Evolutionary conservation across 2,797 vertebrate genomes (phyloP).

Genomic region (Ficedula albicollis): DNA sequence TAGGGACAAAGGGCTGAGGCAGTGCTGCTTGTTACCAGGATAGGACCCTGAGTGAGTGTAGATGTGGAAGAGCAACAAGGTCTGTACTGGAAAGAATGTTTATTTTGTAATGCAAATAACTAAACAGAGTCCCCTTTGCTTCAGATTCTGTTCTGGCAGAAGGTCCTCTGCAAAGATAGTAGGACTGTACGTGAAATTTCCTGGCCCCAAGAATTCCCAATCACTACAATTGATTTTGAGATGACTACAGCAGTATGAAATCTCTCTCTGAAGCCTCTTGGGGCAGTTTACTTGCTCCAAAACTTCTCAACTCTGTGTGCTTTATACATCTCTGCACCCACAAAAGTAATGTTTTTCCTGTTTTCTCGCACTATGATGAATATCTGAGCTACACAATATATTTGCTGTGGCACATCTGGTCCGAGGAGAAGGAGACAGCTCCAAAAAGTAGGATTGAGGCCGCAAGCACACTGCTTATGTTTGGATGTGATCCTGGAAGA

Average conservation of each 20-base stretch:
- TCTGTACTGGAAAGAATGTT: background rate
- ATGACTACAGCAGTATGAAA: background rate
- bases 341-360: background rate
- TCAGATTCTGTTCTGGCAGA: background rate
- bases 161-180: background rate
- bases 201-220: background rate
- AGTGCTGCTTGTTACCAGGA: background rate
- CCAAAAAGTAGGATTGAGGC: background rate
- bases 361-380: background rate
- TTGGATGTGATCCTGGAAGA: background rate
- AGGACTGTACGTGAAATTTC: background rate
- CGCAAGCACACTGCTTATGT: background rate
- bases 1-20: background rate
- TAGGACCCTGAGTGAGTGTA: background rate
- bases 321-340: background rate
- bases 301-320: background rate
- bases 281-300: background rate
- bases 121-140: background rate
- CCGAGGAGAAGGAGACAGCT: background rate
- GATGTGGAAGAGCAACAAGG: background rate
- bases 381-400: background rate
- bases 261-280: background rate
- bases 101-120: background rate
- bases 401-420: background rate
- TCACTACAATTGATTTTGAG: background rate